Conservation (phyloP, 2,888 invertebrate species). For the Cantharis rustica region DNA sequence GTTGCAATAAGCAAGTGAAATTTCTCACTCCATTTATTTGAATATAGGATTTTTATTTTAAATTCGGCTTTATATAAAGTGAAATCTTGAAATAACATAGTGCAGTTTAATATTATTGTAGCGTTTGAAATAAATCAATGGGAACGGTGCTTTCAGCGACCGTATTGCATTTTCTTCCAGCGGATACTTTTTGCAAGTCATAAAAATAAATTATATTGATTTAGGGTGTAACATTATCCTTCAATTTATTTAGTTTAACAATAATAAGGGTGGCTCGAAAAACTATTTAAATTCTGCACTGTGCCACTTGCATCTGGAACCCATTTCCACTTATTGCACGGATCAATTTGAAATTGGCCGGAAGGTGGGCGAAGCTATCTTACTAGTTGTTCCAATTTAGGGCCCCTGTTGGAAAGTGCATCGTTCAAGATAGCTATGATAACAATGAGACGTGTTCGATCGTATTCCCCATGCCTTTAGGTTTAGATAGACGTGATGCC, state of each 20-base stretch:
- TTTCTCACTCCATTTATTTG: neutral
- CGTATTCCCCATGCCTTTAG: slow-evolving; percentile 11
- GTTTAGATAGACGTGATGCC: slow-evolving; percentile 22
- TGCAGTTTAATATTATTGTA: slow-evolving; percentile 7
- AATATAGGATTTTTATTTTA: neutral
- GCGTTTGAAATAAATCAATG: slow-evolving; percentile 3
- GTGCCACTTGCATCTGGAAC: slow-evolving; percentile 15
- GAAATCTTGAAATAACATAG: slow-evolving; percentile 1
- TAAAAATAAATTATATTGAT: neutral
- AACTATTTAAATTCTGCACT: slow-evolving; percentile 2
- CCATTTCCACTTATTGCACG: slow-evolving; percentile 30
- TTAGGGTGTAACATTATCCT: neutral
- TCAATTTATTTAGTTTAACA: neutral
- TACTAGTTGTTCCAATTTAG: slow-evolving; percentile 34
- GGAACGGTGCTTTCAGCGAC: slow-evolving; percentile 4
- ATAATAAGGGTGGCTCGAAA: neutral
- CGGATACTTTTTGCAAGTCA: slow-evolving; percentile 11
- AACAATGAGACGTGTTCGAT: slow-evolving; percentile 25
- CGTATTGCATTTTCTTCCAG: slow-evolving; percentile 15
- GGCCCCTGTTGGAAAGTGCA: slow-evolving; percentile 21
- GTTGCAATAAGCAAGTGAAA: neutral
- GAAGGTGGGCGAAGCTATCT: slow-evolving; percentile 33
- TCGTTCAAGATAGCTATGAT: slow-evolving; percentile 25
- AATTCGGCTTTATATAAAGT: neutral
- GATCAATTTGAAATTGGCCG: slow-evolving; percentile 29